Evolutionary conservation across 2,113 vertebrate genomes (phyloP), one percentile per base, ranked within the genome.

Genomic region (Pungitius pungitius): DNA sequence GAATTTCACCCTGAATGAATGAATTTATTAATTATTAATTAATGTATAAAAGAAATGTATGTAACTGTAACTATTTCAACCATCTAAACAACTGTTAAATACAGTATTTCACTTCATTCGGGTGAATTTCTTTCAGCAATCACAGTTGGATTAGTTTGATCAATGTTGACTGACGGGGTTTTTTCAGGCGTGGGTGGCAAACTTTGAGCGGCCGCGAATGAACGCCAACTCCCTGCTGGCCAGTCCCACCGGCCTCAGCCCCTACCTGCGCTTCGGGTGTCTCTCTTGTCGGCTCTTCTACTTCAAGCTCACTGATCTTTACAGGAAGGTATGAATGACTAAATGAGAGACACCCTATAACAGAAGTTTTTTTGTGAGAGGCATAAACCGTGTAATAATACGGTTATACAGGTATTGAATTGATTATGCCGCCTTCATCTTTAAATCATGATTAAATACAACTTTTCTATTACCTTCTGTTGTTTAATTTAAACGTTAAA

Each of bases 251-350:
- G 97, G 97, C 61, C 95, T 98, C 69, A 98, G 96, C 83, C 96
- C 97, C 54, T 98, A 99, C 86, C 94, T 99, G 54, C 95, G 96
- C 62, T 99, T 99, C 68, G 97, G 97, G 75, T 99, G 97, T 78
- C 93, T 99, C 70, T 99, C 97, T 2, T 98, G 96, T 83, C 96
- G 96, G 8, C 95, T 97, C 0, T 98, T 99, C 91, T 97, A 98
- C 91, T 97, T 96, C 90, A 99, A 96, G 85, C 92, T 98, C 52
- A 98, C 96, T 35, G 97, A 98, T 85, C 92, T 99, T 57, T 99
- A 99, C 91, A 96, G 92, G 92, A 98, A 99, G 96, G 97, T 98
- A 85, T 0, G 88, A 74, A 49, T 49, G 0, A 26, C 59, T 26
- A 33, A 24, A n/a, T n/a, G n/a, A n/a, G n/a, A n/a, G n/a, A n/a